Base-by-base conservation (phyloP, 2,113 vertebrate species). In the Mungos mungo region DNA sequence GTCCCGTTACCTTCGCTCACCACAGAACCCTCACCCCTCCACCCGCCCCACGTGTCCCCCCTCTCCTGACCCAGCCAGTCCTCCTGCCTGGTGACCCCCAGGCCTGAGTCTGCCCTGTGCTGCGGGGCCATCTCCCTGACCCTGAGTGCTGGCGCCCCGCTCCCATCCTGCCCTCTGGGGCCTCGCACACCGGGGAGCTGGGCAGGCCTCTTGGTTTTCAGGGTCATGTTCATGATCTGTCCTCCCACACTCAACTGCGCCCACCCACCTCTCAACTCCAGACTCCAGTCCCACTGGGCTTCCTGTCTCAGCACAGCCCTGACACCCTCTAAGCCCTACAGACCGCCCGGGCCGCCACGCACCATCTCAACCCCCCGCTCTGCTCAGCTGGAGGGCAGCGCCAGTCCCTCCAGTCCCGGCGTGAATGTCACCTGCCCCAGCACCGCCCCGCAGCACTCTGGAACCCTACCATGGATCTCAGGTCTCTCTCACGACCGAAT, bases 381-480 rank as follows among this genome's bases (percentile, higher is more conserved):
- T 45, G 29, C 54, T 35, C 76, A 63, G 85, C n/a, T 2, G 25
- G 38, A 33, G 1, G 9, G 21, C 25, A 12, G 23, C 10, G 13
- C 18, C 57, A 0, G 7, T 38, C 54, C n/a, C n/a, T 27, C 11
- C 52, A 0, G 25, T 5, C 6, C 35, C 13, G 0, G 21, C 0
- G 3, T 27, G 35, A 81, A n/a, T 4, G 7, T 19, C 66, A 47
- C 45, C 66, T 4, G 45, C 41, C 21, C 69, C 1, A 19, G 52
- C 12, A 54, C 0, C 1, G 31, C 74, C 63, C 84, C 2, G 2
- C 3, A 8, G 25, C 27, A 25, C 12, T 25, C 4, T 21, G 31
- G 14, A 21, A 65, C 9, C 10, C 31, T 1, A n/a, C 1, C 8
- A 8, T 0, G 0, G 1, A 0, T 5, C 45, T 47, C 14, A 10